These are phyloP conservation scores for Lepidochitona cinerea DNA, from an alignment of 2,888 invertebrate species.

Conservation along the genomic window DNA sequence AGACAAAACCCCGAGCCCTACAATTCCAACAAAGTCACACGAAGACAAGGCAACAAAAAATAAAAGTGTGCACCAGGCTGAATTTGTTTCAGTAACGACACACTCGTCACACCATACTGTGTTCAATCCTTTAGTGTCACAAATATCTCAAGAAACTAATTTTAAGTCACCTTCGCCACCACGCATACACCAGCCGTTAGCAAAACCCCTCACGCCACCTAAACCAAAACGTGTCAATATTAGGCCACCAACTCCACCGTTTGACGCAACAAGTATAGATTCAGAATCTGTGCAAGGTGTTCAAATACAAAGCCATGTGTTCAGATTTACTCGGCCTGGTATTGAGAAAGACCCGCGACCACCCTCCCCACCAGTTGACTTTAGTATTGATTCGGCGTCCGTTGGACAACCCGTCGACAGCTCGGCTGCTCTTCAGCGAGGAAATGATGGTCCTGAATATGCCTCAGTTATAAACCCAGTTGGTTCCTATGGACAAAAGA, in stretches of 20 bases:
- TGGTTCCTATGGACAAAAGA: background rate
- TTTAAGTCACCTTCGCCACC: background rate
- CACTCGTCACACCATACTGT: background rate
- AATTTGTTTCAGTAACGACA: no score
- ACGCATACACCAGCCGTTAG: background rate
- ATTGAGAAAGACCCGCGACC: background rate
- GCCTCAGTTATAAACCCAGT: background rate
- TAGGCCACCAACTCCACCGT: background rate
- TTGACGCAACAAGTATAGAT: background rate
- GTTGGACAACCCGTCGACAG: background rate
- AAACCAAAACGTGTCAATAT: background rate
- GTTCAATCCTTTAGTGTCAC: background rate
- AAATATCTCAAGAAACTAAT: no score
- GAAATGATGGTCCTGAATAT: background rate
- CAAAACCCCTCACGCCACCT: background rate
- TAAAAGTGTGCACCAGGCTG: background rate
- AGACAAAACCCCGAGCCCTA: no score
- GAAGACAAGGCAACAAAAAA: no score
- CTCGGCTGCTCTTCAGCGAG: background rate
- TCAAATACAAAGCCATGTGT: background rate
- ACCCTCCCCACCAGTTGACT: background rate
- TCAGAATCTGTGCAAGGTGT: background rate
- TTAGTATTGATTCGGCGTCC: background rate
- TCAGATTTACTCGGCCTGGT: background rate
- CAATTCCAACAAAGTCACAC: no score